These are phyloP conservation scores for Crocidura indochinensis DNA, from an alignment of 2,797 vertebrate species.

Conservation along the genomic window DNA sequence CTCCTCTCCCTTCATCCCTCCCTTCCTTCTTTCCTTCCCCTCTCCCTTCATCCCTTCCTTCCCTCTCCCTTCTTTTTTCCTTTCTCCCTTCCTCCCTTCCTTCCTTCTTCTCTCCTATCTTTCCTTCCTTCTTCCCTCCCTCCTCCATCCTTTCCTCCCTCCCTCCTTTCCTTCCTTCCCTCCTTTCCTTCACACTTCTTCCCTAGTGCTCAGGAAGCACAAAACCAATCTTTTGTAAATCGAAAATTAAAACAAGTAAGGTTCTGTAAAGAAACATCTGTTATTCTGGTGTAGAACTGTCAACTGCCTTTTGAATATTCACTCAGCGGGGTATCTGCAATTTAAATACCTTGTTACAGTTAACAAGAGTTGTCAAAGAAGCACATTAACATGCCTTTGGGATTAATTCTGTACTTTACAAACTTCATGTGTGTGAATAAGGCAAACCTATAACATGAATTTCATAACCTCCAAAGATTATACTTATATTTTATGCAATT, in stretches of 20 bases:
- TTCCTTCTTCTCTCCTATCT: too few relatives aligned
- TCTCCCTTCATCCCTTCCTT: too few relatives aligned
- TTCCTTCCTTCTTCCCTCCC: neutral
- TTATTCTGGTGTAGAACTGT: constrained; percentile 66
- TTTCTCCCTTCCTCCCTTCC: too few relatives aligned
- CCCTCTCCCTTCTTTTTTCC: neutral
- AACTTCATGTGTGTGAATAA: constrained; percentile 79
- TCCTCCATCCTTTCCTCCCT: too few relatives aligned
- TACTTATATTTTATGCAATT: constrained; percentile 70
- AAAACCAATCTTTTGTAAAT: constrained; percentile 68
- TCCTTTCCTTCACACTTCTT: neutral
- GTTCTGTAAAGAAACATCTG: constrained; percentile 54
- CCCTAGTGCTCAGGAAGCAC: neutral
- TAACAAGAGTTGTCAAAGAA: constrained; percentile 88
- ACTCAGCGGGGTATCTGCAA: constrained; percentile 86
- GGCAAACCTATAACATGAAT: constrained; percentile 70
- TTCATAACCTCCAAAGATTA: constrained; percentile 59
- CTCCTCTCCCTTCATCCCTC: neutral
- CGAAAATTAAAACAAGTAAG: constrained; percentile 52
- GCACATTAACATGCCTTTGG: constrained; percentile 83
- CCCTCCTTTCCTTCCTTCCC: neutral
- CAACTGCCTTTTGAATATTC: constrained; percentile 87
- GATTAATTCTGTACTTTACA: constrained; percentile 86
- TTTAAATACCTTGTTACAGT: constrained; percentile 88
- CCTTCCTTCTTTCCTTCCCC: neutral